Conservation (phyloP, 2,797 vertebrate genomes). For the Notoglanidium macrostoma region DNA sequence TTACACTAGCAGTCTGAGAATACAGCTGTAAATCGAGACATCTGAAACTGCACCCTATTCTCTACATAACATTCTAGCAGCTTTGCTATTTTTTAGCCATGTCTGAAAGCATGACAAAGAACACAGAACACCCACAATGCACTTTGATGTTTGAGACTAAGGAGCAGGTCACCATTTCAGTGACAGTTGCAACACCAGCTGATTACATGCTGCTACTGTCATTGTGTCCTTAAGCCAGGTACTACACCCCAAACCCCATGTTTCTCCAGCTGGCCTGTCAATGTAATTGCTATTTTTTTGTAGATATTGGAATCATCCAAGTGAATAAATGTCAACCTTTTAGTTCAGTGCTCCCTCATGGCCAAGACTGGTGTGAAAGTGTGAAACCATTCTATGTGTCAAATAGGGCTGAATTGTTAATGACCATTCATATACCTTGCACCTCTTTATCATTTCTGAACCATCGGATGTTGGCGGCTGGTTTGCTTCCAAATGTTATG, state of each 20-base stretch:
- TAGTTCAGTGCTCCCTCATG: background rate
- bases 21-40: background rate
- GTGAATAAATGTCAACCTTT: slow-evolving; percentile 25
- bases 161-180: background rate
- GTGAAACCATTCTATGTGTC: background rate
- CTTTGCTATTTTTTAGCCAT: background rate
- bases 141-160: slow-evolving; percentile 3
- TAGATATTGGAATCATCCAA: background rate
- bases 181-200: slow-evolving; percentile 6
- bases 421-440: slow-evolving; percentile 79
- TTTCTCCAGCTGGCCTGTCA: slow-evolving; percentile 20
- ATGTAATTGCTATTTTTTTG: slow-evolving; percentile 26
- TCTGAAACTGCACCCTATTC: background rate
- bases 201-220: slow-evolving; percentile 17
- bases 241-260: slow-evolving; percentile 13
- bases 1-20: background rate
- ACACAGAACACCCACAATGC: background rate
- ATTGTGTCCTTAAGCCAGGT: slow-evolving; percentile 12
- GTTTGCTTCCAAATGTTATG: slow-evolving; percentile 93
- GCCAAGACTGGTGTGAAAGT: slow-evolving; percentile 11
- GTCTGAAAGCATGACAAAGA: background rate
- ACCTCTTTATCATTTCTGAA: slow-evolving; percentile 97
- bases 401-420: background rate
- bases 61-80: background rate
- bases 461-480: slow-evolving; percentile 94